These are phyloP conservation scores for Myotis yumanensis DNA, from an alignment of 2,113 vertebrate species.

Conservation along the genomic window DNA sequence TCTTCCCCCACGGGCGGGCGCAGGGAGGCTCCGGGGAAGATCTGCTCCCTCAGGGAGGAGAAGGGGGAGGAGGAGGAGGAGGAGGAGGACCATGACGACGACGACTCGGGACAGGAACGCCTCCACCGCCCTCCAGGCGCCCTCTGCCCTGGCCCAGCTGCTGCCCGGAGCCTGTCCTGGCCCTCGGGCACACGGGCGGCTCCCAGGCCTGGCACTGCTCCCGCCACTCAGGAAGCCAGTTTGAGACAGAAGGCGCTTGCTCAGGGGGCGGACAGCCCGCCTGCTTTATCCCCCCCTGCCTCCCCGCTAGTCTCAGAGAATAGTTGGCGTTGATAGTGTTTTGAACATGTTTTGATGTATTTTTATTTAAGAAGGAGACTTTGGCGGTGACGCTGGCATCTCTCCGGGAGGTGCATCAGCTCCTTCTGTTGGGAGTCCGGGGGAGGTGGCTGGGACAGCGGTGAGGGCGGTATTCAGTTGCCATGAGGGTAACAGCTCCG, in stretches of 20 bases:
- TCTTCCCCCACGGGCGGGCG: fast-evolving
- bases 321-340: neutral
- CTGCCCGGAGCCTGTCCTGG: too few relatives aligned
- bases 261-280: too few relatives aligned
- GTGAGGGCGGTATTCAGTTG: too few relatives aligned
- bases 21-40: fast-evolving
- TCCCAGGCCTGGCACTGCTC: fast-evolving
- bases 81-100: too few relatives aligned
- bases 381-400: neutral
- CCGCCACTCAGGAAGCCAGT: fast-evolving
- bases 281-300: too few relatives aligned
- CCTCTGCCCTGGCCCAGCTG: fast-evolving
- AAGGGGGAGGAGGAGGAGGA: too few relatives aligned
- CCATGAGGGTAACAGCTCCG: too few relatives aligned
- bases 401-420: neutral
- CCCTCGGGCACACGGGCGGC: neutral
- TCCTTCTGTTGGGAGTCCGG: neutral
- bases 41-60: fast-evolving
- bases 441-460: too few relatives aligned
- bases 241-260: neutral
- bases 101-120: too few relatives aligned
- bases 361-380: neutral
- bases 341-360: neutral
- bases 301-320: neutral
- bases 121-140: fast-evolving